Percentiles rank a stretch among this genome's conserved stretches.
phyloP scores from a whole-genome alignment of 1,140 invertebrate genomes.

The Coenobita brevimanus region DNA sequence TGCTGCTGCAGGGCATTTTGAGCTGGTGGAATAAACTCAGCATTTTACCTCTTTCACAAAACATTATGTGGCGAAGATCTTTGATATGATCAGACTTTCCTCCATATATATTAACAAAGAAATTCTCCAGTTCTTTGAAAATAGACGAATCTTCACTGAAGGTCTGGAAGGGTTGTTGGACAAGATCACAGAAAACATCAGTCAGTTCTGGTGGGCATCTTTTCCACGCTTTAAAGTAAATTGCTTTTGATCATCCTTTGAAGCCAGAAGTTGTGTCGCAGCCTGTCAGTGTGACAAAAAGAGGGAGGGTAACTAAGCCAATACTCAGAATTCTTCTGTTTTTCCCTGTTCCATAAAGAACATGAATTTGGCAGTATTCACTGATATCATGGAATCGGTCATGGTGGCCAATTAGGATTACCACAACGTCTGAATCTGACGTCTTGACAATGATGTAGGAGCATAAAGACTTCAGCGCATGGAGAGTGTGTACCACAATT shows the following conservation, averaged over 20 bases:
- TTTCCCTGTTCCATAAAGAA: conserved; percentile 13
- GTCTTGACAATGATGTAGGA: conserved; percentile 17
- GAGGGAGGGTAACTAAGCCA: neutral
- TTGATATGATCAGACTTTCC: neutral
- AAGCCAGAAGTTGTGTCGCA: no score
- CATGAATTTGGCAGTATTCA: conserved; percentile 6
- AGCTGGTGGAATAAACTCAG: neutral
- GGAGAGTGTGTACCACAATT: conserved; percentile 15
- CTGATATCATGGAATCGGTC: conserved; percentile 2
- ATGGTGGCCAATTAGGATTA: conserved; percentile 11
- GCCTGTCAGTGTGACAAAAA: neutral
- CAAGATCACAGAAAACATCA: no score
- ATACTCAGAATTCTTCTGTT: neutral
- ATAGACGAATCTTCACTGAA: no score
- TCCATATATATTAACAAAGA: no score
- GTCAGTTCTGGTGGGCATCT: no score
- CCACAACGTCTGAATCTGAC: conserved; percentile 16
- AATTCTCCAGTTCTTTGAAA: no score
- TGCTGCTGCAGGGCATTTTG: conserved; percentile 13
- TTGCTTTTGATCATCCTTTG: no score
- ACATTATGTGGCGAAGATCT: neutral
- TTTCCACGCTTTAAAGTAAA: no score
- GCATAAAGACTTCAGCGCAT: no score
- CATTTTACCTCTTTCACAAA: neutral
- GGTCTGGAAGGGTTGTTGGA: no score